Percentiles rank a stretch among this genome's conserved stretches.
Evolutionary conservation across 2,797 vertebrate species (phyloP).

Genomic region (Cossypha polioptera): DNA sequence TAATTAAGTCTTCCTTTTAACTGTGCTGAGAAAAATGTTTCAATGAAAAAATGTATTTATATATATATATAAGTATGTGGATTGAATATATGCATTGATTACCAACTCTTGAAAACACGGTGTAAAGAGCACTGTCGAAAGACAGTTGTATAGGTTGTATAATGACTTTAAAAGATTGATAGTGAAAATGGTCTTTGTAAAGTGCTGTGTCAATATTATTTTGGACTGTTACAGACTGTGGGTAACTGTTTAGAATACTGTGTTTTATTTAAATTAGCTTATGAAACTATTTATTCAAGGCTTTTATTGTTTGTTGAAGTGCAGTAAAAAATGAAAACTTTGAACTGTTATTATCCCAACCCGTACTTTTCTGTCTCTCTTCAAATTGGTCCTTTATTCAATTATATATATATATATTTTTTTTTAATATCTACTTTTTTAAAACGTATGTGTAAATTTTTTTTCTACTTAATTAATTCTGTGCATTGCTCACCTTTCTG

Average conservation of each 20-base stretch:
- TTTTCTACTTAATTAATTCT: not conserved
- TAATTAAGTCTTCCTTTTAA: constrained; percentile 56
- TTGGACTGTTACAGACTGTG: not conserved
- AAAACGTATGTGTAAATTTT: not conserved
- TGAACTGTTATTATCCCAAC: not conserved
- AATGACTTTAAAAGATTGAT: not conserved
- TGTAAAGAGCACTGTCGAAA: not conserved
- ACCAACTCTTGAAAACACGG: not conserved
- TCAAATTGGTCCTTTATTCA: not conserved
- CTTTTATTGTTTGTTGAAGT: constrained; percentile 18
- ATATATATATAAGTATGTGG: not conserved
- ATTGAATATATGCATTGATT: not conserved
- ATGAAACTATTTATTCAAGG: constrained; percentile 25
- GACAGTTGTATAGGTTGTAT: constrained; percentile 16
- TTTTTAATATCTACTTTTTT: not conserved
- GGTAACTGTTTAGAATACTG: constrained; percentile 11
- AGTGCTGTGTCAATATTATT: not conserved
- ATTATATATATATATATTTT: not conserved
- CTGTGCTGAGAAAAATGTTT: constrained; percentile 54
- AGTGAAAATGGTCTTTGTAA: not conserved
- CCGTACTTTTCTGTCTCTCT: not conserved
- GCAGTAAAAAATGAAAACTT: not conserved
- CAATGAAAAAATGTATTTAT: not conserved
- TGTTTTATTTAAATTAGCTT: constrained; percentile 11
- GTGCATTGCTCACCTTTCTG: not conserved